Base-by-base conservation (phyloP, 2,888 invertebrate genomes). In the Pammene fasciana region DNA sequence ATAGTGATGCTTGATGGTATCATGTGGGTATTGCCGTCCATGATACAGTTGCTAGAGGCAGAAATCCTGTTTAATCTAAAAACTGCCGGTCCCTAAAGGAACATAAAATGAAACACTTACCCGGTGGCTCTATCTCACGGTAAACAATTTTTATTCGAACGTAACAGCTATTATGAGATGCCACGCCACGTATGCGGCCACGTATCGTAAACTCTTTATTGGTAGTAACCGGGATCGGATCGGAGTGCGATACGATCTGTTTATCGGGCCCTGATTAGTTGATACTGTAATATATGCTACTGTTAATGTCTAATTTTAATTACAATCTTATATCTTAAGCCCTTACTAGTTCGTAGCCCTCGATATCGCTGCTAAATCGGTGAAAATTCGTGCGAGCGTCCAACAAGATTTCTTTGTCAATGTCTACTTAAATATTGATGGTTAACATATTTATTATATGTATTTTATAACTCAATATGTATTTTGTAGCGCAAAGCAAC, bases 131-230 rank as follows among this genome's bases (percentile, higher is more conserved):
- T 72, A 74, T 74, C 78, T 76, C 79, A 75, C 82, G 83, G 85
- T 86, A 87, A 86, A 87, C 86, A 87, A 83, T 85, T 85, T 86
- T 86, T 83, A 86, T 86, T 81, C 78, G 78, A 80, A 76, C 80
- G 79, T 77, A 78, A 80, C 80, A 78, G 82, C 85, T 82, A 85
- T 85, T 85, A 87, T 67, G 48, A 62, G 50, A 68, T 86, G 85
- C 82, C 84, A 80, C 81, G 85, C 82, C 84, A 80, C 81, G 78
- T 77, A 79, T 72, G 77, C 75, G 73, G 72, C 68, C 71, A 70
- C 77, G 54, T 54, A n/a, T 54, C 79, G 76, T 81, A 83, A 84
- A 84, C 75, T 72, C 75, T 88, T 91, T 91, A 91, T 88, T 87
- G 82, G 86, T 89, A 87, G 89, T 92, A 89, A 88, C 88, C 80